These are phyloP conservation scores for Enteromius unitaeniatus DNA, from an alignment of 2,797 vertebrate genomes.

Conservation along the genomic window DNA sequence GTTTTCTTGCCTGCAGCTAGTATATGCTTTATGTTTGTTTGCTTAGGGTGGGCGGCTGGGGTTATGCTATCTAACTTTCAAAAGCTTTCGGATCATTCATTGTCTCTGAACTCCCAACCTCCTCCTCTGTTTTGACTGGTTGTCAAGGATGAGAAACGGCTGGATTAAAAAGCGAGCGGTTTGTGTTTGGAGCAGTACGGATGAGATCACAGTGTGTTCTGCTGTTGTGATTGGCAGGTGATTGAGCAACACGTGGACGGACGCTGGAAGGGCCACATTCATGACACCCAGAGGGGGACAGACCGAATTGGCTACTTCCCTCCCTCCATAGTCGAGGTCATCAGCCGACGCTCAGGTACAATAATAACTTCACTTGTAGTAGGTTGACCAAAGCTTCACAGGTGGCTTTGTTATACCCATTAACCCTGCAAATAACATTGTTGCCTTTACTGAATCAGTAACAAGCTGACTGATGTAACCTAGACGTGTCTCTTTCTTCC, in stretches of 20 bases:
- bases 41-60: neutral
- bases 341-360: constrained; percentile 88
- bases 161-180: neutral
- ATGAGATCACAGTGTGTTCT: constrained; percentile 7
- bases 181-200: neutral
- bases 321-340: constrained; percentile 93
- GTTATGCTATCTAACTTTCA: constrained; percentile 32
- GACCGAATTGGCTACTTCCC: constrained; percentile 94
- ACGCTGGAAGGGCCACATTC: constrained; percentile 97
- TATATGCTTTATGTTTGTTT: constrained; percentile 8
- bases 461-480: constrained; percentile 17
- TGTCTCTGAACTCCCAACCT: constrained; percentile 21
- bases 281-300: constrained; percentile 87
- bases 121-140: constrained; percentile 28
- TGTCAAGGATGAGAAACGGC: constrained; percentile 25
- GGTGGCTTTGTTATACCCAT: neutral
- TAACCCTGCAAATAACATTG: constrained; percentile 7
- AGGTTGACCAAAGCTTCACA: neutral
- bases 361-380: neutral
- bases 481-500: neutral
- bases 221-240: constrained; percentile 78
- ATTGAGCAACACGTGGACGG: constrained; percentile 92
- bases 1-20: neutral
- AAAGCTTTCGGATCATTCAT: constrained; percentile 38
- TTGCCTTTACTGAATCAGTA: neutral